phyloP scores from a whole-genome alignment of 35 echinoderm and acorn worm genomes.

The Diadema setosum region DNA sequence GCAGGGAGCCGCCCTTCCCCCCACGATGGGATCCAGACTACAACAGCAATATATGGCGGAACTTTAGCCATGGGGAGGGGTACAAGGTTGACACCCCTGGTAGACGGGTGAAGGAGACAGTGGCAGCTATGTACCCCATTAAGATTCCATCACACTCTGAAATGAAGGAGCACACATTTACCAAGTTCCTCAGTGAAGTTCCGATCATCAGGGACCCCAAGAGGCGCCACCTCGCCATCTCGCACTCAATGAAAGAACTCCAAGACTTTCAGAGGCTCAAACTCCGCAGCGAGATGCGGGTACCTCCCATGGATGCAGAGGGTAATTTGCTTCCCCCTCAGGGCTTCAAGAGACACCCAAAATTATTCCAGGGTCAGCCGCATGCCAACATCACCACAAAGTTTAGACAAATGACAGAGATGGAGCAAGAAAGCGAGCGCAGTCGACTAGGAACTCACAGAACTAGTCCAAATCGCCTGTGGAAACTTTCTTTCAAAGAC shows the following conservation, averaged over 20 bases:
- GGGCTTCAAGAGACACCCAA: conserved; percentile 64
- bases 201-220: conserved; percentile 62
- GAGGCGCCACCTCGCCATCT: conserved; percentile 38
- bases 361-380: conserved; percentile 20
- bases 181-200: conserved; percentile 75
- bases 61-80: conserved; percentile 62
- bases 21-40: conserved; percentile 82
- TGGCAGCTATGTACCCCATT: conserved; percentile 84
- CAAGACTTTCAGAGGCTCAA: conserved; percentile 85
- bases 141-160: conserved; percentile 76
- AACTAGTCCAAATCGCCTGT: conserved; percentile 60
- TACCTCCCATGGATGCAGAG: conserved; percentile 63
- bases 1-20: conserved; percentile 66
- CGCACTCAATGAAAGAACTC: conserved; percentile 60
- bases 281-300: conserved; percentile 87
- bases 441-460: conserved; percentile 59
- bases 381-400: conserved; percentile 49
- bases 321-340: conserved; percentile 66
- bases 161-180: conserved; percentile 64
- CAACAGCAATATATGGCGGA: conserved; percentile 96
- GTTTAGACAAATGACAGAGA: conserved; percentile 63
- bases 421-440: conserved; percentile 76
- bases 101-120: conserved; percentile 21
- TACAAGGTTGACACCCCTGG: conserved; percentile 26
- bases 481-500: conserved; percentile 89